These are phyloP conservation scores for Orthonevra nobilis DNA, from an alignment of 2,888 invertebrate genomes.

Conservation along the genomic window DNA sequence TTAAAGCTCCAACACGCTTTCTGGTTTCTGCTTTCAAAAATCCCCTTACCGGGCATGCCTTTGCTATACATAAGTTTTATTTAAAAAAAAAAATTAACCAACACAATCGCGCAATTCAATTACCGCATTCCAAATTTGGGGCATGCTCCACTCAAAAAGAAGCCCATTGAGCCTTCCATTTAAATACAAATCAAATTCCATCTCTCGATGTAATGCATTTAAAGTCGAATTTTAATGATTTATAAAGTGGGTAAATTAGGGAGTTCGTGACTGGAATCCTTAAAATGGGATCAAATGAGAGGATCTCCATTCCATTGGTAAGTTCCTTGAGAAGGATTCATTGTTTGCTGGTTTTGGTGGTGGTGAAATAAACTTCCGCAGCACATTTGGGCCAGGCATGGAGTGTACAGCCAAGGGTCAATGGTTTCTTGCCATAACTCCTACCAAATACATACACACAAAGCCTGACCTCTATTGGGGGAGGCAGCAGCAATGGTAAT, in stretches of 20 bases:
- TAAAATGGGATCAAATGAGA: constrained; percentile 35
- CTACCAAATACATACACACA: constrained; percentile 24
- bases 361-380: neutral
- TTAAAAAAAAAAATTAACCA: too few relatives aligned
- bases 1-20: too few relatives aligned
- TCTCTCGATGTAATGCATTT: constrained; percentile 29
- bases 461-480: constrained; percentile 18
- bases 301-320: neutral
- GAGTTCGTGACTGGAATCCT: constrained; percentile 56
- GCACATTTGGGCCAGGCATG: constrained; percentile 3
- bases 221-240: constrained; percentile 63
- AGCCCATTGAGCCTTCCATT: neutral
- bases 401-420: constrained; percentile 28
- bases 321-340: constrained; percentile 22
- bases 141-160: too few relatives aligned
- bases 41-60: too few relatives aligned
- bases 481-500: constrained; percentile 15
- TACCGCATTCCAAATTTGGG: too few relatives aligned
- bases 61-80: too few relatives aligned
- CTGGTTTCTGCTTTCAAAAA: too few relatives aligned
- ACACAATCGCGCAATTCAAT: too few relatives aligned
- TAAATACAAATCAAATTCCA: constrained; percentile 19
- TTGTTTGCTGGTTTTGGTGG: neutral
- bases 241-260: constrained; percentile 60
- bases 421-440: constrained; percentile 12